These are phyloP conservation scores for Diplodus sargus DNA, from an alignment of 2,797 vertebrate species.

Conservation along the genomic window DNA sequence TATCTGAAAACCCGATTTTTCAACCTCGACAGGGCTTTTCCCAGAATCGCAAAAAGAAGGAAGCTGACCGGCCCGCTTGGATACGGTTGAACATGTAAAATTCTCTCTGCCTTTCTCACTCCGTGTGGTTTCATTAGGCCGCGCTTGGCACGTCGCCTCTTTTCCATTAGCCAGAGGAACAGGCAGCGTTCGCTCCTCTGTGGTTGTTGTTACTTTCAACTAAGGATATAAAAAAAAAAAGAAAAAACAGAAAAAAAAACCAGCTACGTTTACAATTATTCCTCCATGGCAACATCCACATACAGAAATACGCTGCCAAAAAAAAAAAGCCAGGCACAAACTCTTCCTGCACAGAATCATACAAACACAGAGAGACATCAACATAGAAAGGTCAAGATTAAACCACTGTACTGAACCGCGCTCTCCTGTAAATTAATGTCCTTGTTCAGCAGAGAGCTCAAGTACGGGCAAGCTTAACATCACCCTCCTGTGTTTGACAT, in stretches of 20 bases:
- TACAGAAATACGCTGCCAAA: slow-evolving; percentile 19
- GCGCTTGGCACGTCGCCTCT: slow-evolving; percentile 64
- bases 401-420: too few relatives aligned
- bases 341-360: slow-evolving; percentile 15
- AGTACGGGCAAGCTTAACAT: slow-evolving; percentile 44
- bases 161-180: slow-evolving; percentile 66
- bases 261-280: slow-evolving; percentile 57
- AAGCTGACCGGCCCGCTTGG: slow-evolving; percentile 22
- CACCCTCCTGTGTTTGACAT: slow-evolving; percentile 61
- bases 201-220: slow-evolving; percentile 62
- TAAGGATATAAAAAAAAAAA: slow-evolving; percentile 43
- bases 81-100: slow-evolving; percentile 36
- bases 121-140: slow-evolving; percentile 71
- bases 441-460: slow-evolving; percentile 7
- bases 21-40: slow-evolving; percentile 13
- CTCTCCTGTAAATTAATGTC: not conserved
- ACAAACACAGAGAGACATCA: slow-evolving; percentile 17
- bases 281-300: slow-evolving; percentile 63
- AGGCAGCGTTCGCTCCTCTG: slow-evolving; percentile 53
- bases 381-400: not conserved
- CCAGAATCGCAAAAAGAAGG: not conserved
- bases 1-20: not conserved
- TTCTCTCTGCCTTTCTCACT: slow-evolving; percentile 41
- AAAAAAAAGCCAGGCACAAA: not conserved
- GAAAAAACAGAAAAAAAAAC: slow-evolving; percentile 35